Percentiles rank a stretch among this genome's conserved stretches.
Evolutionary conservation across 2,797 vertebrate genomes (phyloP).

Genomic region (Ambastaia sidthimunki): DNA sequence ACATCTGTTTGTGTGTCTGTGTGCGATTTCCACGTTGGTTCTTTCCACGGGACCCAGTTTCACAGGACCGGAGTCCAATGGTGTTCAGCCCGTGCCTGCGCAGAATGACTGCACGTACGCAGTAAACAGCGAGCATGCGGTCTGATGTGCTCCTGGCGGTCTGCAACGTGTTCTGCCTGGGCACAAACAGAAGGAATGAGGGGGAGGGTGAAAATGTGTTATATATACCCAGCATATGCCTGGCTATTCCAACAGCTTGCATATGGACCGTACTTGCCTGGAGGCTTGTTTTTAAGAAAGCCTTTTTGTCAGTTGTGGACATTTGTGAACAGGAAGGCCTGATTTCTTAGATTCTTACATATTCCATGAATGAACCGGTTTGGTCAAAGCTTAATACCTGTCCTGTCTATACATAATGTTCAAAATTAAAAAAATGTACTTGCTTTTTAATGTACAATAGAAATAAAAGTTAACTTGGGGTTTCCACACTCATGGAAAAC

Average conservation of each 20-base stretch:
- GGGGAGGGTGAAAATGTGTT: slow-evolving; percentile 60
- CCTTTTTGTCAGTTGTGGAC: slow-evolving; percentile 65
- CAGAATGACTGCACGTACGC: slow-evolving; percentile 54
- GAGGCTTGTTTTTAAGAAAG: slow-evolving; percentile 72
- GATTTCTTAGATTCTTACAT: slow-evolving; percentile 20
- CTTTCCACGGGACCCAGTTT: slow-evolving; percentile 54
- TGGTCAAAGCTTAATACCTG: neutral
- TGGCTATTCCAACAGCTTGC: slow-evolving; percentile 74
- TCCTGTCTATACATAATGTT: too few relatives aligned
- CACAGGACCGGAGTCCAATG: neutral
- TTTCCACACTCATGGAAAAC: too few relatives aligned
- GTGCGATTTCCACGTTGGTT: slow-evolving; percentile 36
- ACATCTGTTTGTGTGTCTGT: slow-evolving; percentile 50
- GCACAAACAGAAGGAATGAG: slow-evolving; percentile 59
- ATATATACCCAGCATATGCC: slow-evolving; percentile 73
- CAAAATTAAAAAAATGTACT: neutral
- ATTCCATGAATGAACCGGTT: neutral
- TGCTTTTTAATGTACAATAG: neutral
- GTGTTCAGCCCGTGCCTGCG: slow-evolving; percentile 31
- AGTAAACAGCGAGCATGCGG: slow-evolving; percentile 49
- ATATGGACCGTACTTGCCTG: slow-evolving; percentile 68
- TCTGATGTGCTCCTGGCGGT: slow-evolving; percentile 56
- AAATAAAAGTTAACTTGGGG: too few relatives aligned
- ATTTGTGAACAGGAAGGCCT: slow-evolving; percentile 14
- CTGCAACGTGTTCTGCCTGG: slow-evolving; percentile 60